Evolutionary conservation across 2,797 vertebrate species (phyloP).

Genomic region (Pseudochaenichthys georgianus): DNA sequence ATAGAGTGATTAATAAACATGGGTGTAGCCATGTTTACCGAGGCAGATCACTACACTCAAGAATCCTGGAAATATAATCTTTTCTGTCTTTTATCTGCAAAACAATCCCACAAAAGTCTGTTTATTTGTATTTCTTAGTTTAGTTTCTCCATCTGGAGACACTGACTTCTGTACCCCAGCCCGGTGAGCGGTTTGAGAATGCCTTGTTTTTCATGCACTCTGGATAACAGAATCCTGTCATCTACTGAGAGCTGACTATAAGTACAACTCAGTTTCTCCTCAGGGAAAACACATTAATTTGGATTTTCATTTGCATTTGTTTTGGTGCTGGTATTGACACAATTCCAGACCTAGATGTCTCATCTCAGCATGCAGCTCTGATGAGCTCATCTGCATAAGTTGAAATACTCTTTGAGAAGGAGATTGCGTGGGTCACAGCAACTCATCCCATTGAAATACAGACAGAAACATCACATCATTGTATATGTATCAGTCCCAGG

Average conservation of each 20-base stretch:
- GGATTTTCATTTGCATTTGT: conserved; percentile 88
- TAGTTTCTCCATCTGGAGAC: conserved; percentile 69
- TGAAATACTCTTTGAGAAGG: conserved; percentile 85
- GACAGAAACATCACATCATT: conserved; percentile 82
- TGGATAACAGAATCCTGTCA: conserved; percentile 84
- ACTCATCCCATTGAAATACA: conserved; percentile 82
- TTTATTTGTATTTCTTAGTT: conserved; percentile 58
- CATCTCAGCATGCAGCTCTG: conserved; percentile 85
- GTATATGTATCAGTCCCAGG: conserved; percentile 79
- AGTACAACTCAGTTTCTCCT: conserved; percentile 82
- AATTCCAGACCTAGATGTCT: conserved; percentile 86
- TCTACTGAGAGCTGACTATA: conserved; percentile 82
- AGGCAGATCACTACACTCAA: conserved; percentile 47
- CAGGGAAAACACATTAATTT: conserved; percentile 87
- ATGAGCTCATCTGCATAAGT: conserved; percentile 88
- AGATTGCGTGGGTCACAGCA: conserved; percentile 86
- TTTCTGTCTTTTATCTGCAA: conserved; percentile 58
- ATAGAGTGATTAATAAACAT: conserved; percentile 36
- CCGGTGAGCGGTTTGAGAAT: conserved; percentile 70
- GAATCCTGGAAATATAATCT: conserved; percentile 50
- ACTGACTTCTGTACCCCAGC: conserved; percentile 71
- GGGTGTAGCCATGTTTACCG: conserved; percentile 47
- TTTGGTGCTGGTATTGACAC: conserved; percentile 86
- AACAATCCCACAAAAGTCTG: conserved; percentile 60
- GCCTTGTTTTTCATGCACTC: conserved; percentile 74